Conservation (phyloP, 2,888 invertebrate species). For the Leptinotarsa rubiginosa region DNA sequence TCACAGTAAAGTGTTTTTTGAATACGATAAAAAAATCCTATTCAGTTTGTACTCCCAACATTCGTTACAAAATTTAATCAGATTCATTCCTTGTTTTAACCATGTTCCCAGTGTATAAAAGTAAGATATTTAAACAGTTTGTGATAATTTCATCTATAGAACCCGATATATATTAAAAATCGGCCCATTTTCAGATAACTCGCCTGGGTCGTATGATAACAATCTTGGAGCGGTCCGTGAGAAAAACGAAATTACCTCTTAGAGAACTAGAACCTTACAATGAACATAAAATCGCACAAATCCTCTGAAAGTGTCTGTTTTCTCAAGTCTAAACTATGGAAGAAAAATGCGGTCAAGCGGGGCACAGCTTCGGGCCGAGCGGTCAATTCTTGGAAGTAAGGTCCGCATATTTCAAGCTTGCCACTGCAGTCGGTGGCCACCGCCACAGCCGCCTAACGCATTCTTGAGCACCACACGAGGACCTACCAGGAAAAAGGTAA, state of each 20-base stretch:
- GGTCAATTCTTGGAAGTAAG: conserved; percentile 52
- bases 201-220: too few species aligned
- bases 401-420: conserved; percentile 42
- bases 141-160: too few species aligned
- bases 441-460: conserved; percentile 27
- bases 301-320: not conserved
- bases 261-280: not conserved
- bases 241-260: not conserved
- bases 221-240: too few species aligned
- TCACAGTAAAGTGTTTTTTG: too few species aligned
- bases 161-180: too few species aligned
- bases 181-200: too few species aligned
- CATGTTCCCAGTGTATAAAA: too few species aligned
- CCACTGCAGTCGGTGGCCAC: conserved; percentile 26
- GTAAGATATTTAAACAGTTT: too few species aligned
- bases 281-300: not conserved
- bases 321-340: conserved; percentile 13
- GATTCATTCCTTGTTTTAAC: too few species aligned
- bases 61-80: too few species aligned
- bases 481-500: conserved; percentile 32
- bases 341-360: conserved; percentile 34
- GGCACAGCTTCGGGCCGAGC: conserved; percentile 28
- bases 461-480: conserved; percentile 20
- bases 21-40: too few species aligned
- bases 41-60: too few species aligned